phyloP scores from a whole-genome alignment of 2,888 invertebrate genomes.

The Stenotaenia linearis region DNA sequence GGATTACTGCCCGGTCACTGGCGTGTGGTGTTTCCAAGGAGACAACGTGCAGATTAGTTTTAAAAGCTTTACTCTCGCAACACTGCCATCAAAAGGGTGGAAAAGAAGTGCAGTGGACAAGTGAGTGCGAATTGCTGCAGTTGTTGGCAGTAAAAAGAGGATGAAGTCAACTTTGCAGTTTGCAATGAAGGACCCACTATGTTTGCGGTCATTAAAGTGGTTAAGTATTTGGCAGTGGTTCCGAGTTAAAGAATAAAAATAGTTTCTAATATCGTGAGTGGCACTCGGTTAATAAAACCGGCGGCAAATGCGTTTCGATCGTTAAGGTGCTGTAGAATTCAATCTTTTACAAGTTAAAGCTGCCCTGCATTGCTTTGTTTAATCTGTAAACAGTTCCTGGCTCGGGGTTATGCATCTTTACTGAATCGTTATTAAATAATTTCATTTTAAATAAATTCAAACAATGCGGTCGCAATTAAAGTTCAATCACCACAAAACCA shows the following conservation, averaged over 20 bases:
- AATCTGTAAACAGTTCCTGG: no score
- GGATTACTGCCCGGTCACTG: constrained; percentile 11
- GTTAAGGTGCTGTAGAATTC: background rate
- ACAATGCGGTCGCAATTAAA: no score
- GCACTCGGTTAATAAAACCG: background rate
- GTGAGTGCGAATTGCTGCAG: background rate
- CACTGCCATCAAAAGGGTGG: background rate
- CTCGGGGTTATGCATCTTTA: no score
- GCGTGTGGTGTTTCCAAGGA: constrained; percentile 6
- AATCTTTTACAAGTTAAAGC: no score
- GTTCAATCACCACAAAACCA: no score
- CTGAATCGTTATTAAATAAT: no score
- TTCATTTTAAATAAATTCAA: no score
- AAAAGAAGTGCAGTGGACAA: background rate
- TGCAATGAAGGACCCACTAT: background rate
- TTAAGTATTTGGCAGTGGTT: background rate
- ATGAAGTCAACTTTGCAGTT: background rate
- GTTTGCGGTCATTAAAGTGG: background rate
- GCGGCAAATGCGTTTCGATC: background rate
- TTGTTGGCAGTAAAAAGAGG: background rate
- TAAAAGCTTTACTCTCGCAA: constrained; percentile 4
- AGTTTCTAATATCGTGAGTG: background rate
- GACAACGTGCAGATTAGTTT: constrained; percentile 15
- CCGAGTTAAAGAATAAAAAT: background rate
- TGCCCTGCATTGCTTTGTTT: no score